These are phyloP conservation scores for Gambusia holbrooki DNA, from an alignment of 2,113 vertebrate genomes.

Conservation along the genomic window DNA sequence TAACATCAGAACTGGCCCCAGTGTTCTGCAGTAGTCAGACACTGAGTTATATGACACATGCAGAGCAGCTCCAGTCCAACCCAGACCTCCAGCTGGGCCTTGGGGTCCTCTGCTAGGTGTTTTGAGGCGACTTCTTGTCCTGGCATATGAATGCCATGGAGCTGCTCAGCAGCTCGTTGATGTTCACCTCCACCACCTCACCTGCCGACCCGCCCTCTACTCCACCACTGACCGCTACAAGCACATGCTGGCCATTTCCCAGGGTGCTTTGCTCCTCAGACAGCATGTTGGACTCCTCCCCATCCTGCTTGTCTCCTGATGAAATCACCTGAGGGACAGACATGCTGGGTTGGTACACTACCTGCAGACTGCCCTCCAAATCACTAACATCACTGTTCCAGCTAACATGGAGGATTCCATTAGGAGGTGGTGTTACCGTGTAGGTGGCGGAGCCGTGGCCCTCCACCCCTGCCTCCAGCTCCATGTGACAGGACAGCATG, in stretches of 20 bases:
- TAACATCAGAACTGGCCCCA: no score
- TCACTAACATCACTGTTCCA: no score
- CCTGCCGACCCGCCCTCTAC: constrained; percentile 59
- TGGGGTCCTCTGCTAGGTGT: background rate
- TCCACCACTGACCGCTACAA: constrained; percentile 79
- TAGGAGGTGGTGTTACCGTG: constrained; percentile 57
- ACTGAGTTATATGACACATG: no score
- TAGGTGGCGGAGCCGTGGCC: constrained; percentile 70
- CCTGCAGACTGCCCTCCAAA: no score
- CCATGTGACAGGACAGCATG: constrained; percentile 80
- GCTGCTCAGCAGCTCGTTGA: constrained; percentile 86
- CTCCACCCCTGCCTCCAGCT: constrained; percentile 52
- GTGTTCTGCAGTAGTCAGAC: no score
- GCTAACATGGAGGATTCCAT: no score
- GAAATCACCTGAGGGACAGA: constrained; percentile 78
- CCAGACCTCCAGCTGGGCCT: no score
- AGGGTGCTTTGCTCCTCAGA: constrained; percentile 76
- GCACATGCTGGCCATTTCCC: constrained; percentile 81
- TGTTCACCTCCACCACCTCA: constrained; percentile 84
- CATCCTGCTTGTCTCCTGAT: constrained; percentile 12
- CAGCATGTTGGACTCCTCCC: constrained; percentile 66
- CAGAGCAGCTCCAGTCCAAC: no score
- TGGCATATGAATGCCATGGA: constrained; percentile 86
- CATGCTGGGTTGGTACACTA: background rate
- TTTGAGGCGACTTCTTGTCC: constrained; percentile 63